A percentile compares a stretch with the other conserved stretches of the same genome.
These are phyloP conservation scores for Eudyptes chrysolophus DNA, from an alignment of 2,113 vertebrate genomes.

Conservation along the genomic window DNA sequence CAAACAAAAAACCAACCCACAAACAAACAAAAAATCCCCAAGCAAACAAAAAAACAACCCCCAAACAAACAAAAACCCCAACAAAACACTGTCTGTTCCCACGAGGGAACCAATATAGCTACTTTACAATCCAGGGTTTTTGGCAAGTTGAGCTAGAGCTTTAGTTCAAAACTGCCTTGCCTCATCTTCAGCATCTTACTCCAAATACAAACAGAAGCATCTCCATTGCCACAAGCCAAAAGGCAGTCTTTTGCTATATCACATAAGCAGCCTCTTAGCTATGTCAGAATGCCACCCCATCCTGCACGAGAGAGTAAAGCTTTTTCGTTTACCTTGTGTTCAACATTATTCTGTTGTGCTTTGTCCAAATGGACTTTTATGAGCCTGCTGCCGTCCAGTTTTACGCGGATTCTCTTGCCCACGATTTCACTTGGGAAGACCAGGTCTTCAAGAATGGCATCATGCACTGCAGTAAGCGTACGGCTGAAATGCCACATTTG, in stretches of 20 bases:
- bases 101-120: not conserved
- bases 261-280: not conserved
- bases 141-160: not conserved
- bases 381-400: slow-evolving; percentile 94
- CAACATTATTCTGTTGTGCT: slow-evolving; percentile 98
- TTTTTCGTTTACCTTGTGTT: slow-evolving; percentile 88
- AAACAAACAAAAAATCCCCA: not conserved
- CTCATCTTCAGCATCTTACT: not conserved
- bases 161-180: not conserved
- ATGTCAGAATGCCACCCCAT: not conserved
- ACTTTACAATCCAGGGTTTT: not conserved
- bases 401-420: slow-evolving; percentile 95
- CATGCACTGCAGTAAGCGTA: slow-evolving; percentile 92
- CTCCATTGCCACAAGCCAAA: not conserved
- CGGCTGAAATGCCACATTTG: slow-evolving; percentile 77
- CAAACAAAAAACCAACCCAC: not conserved
- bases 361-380: slow-evolving; percentile 99
- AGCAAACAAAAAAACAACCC: not conserved
- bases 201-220: not conserved
- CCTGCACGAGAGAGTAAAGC: not conserved
- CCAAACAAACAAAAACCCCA: not conserved
- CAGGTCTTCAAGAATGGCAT: slow-evolving; percentile 97
- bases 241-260: not conserved
- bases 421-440: slow-evolving; percentile 98
- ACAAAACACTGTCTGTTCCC: not conserved